Evolutionary conservation across 1,140 invertebrate species (phyloP), one percentile per base, ranked within the genome.

Genomic region (Zeugodacus cucurbitae): DNA sequence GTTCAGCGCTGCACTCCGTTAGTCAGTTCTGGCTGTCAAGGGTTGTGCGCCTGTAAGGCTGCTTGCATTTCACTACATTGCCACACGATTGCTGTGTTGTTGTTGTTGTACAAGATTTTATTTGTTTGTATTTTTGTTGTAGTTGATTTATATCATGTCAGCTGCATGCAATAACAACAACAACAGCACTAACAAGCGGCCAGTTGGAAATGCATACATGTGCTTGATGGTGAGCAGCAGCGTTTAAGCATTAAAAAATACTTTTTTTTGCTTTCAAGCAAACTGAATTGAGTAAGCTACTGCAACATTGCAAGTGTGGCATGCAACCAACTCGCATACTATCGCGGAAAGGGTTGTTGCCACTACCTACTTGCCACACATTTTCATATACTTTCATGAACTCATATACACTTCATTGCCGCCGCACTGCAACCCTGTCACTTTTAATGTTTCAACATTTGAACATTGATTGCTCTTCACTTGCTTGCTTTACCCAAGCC

Each of bases 101-200:
- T 82, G 41, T 41, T n/a, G n/a, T n/a, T n/a, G n/a, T n/a, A n/a
- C 48, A 54, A 54, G 48, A 20, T 54, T 82, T 82, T 17, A n/a
- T 48, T 82, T 44, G 48, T 82, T 82, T 82, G 11, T 48, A 41
- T 78, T 44, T 48, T 44, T 34, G 2, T 70, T 37, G 26, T 32
- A 82, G 74, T 82, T 82, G 74, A 82, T 82, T 82, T 82, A 82
- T 54, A 82, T 54, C 74, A 82, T 82, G 44, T 82, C 74, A 82
- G 74, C 74, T 82, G 74, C 74, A 82, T 44, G 74, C 74, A 82
- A 44, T 82, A 82, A 44, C 74, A 82, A 82, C 41, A 82, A n/a
- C 41, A 78, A n/a, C 41, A 78, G 26, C 41, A 37, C 11, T 48
- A 82, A 82, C 22, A 82, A 48, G 74, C 37, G 2, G 41, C 74